Conservation (phyloP, 2,797 vertebrate genomes). For the Lepilemur septentrionalis region DNA sequence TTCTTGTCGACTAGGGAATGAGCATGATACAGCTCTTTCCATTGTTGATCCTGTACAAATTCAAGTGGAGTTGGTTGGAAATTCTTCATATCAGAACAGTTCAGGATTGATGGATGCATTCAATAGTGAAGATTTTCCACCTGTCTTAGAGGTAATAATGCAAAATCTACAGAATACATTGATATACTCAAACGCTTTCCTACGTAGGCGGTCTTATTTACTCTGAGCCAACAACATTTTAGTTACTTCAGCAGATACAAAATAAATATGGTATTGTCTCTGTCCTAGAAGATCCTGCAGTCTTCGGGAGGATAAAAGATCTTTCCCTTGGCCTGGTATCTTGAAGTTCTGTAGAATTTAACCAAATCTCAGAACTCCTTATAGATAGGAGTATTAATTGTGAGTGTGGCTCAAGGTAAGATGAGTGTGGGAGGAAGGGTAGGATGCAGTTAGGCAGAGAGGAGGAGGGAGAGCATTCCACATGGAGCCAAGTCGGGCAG, state of each 20-base stretch:
- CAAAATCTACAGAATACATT: neutral
- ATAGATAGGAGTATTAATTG: neutral
- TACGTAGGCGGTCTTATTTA: too few species aligned
- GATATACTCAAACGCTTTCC: too few species aligned
- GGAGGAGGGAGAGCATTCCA: neutral
- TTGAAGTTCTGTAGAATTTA: neutral
- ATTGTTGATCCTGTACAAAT: constrained; percentile 97
- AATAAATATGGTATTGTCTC: neutral
- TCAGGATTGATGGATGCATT: constrained; percentile 97
- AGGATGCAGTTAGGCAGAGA: neutral
- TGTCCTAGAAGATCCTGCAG: neutral
- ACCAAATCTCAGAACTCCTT: neutral
- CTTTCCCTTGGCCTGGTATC: neutral
- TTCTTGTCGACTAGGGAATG: constrained; percentile 95
- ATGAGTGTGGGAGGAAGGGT: neutral
- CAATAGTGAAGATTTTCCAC: constrained; percentile 96
- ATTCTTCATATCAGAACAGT: constrained; percentile 93
- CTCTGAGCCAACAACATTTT: neutral
- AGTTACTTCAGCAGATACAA: neutral
- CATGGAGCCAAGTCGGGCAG: neutral
- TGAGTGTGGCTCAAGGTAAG: neutral
- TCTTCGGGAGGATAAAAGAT: neutral
- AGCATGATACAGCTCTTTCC: constrained; percentile 96
- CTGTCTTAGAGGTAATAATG: constrained; percentile 92
- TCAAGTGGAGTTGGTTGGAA: constrained; percentile 95